Base-by-base conservation (phyloP, 2,113 vertebrate genomes). In the Lophotis ruficrista region DNA sequence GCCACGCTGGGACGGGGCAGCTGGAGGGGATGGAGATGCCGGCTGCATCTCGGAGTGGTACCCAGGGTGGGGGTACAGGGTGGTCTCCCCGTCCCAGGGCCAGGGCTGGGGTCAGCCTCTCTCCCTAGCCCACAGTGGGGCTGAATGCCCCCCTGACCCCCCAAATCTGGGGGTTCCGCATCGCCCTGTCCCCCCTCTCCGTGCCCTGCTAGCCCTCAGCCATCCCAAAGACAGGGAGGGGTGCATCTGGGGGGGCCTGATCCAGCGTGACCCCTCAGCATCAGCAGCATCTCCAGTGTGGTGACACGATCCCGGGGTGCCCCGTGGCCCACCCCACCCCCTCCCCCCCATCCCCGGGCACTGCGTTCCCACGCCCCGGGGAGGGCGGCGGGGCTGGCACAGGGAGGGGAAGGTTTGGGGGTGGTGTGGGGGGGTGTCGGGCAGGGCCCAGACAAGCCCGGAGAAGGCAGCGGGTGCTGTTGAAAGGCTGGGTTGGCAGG, bases 401-500 rank as follows among this genome's bases (percentile, higher is more conserved):
- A 8, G 4, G 33, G 50, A 5, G 19, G 38, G 54, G 41, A 43
- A 14, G 41, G 41, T 43, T 43, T 43, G 41, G 41, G 41, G 6
- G 41, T 43, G 41, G 41, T 15, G 41, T 43, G 41, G 41, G 41
- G 41, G 41, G 41, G 41, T 43, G 41, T 38, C 0, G 23, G 65
- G 80, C 58, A 64, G 58, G 18, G 85, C 70, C 87, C 9, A 2
- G 87, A 83, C 94, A 95, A 93, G 94, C 80, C 90, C 22, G 0
- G 53, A 61, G 90, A 80, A 94, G 43, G 54, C 62, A 92, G 81
- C 1, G 6, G 61, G 82, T 38, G 65, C 86, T 95, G 75, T 90
- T 75, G 89, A 86, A 94, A 96, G 80, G 62, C 37, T 80, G 13
- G 16, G 31, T 80, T 83, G 93, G 94, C 79, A 90, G 71, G 78